Conservation (phyloP, 1,140 invertebrate genomes). For the Aphelenchoides besseyi region DNA sequence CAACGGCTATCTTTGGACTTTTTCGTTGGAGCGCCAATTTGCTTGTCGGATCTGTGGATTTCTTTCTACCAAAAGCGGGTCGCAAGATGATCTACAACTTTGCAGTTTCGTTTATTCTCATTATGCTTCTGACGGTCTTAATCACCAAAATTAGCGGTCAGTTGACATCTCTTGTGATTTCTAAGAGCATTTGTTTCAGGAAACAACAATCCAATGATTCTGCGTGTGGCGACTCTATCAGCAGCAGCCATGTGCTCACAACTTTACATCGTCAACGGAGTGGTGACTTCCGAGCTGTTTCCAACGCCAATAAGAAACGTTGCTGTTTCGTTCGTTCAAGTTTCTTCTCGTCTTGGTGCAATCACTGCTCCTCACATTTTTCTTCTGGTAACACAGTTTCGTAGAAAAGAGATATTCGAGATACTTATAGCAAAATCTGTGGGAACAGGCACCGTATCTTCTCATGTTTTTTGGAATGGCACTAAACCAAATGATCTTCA, state of each 20-base stretch:
- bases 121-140: constrained; percentile 30
- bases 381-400: constrained; percentile 34
- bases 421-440: constrained; percentile 33
- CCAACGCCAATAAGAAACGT: constrained; percentile 45
- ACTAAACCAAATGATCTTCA: constrained; percentile 37
- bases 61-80: constrained; percentile 36
- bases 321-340: constrained; percentile 43
- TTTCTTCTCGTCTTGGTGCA: constrained; percentile 39
- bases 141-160: constrained; percentile 33
- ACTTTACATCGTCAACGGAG: constrained; percentile 43
- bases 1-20: constrained; percentile 50
- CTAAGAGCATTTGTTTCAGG: no score
- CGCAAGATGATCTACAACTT: constrained; percentile 31
- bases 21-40: constrained; percentile 51
- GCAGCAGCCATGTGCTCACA: constrained; percentile 46
- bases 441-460: constrained; percentile 52
- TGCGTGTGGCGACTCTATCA: constrained; percentile 35
- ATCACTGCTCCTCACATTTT: constrained; percentile 49
- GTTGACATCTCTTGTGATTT: no score
- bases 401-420: constrained; percentile 3
- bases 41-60: constrained; percentile 46
- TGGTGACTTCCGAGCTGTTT: constrained; percentile 45
- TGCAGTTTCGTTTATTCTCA: constrained; percentile 40
- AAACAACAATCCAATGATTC: not conserved
- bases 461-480: constrained; percentile 47